Base-by-base conservation (phyloP, 2,797 vertebrate genomes). In the Dermochelys coriacea region DNA sequence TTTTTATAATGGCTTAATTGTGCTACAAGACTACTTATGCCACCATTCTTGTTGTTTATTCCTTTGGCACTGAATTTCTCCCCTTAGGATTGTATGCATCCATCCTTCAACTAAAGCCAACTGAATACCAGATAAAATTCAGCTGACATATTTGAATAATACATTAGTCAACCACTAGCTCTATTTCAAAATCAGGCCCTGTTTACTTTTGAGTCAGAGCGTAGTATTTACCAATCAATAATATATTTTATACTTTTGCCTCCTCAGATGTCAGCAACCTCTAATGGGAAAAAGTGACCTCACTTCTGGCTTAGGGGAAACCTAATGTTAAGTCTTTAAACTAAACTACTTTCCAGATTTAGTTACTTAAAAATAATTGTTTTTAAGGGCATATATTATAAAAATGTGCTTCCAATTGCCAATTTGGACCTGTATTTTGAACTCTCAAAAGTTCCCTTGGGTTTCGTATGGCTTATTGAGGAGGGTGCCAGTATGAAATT, bases 91-190 rank as follows among this genome's bases (percentile, higher is more conserved):
- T 47, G 41, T 75, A 8, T 45, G 3, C 41, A 12, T 2, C 25
- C 12, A 47, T 12, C 23, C 41, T 41, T 41, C 37, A 74, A 71
- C 5, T 41, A 41, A 41, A 71, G 37, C 37, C 23, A 25, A 74
- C 3, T 41, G 19, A 41, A 18, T 85, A 57, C 89, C 78, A 54
- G 18, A 41, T 45, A 75, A 29, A 94, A 88, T 87, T 94, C 90
- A 94, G 86, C 93, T 89, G 91, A 82, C 4, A 50, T 52, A 82
- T 82, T 82, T 94, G 23, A 82, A 41, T 91, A 82, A 27, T 34
- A 45, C 37, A 91, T 55, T 52, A 92, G 45, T 27, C 64, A 88
- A 57, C 57, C 37, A 8, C 7, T 16, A 88, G 47, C 61, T 91
- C 51, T 52, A 25, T 89, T 93, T 93, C 82, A 91, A 74, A 94